Evolutionary conservation across 2,797 vertebrate species (phyloP), one percentile per base, ranked within the genome.

Genomic region (Gadopsis marmoratus): DNA sequence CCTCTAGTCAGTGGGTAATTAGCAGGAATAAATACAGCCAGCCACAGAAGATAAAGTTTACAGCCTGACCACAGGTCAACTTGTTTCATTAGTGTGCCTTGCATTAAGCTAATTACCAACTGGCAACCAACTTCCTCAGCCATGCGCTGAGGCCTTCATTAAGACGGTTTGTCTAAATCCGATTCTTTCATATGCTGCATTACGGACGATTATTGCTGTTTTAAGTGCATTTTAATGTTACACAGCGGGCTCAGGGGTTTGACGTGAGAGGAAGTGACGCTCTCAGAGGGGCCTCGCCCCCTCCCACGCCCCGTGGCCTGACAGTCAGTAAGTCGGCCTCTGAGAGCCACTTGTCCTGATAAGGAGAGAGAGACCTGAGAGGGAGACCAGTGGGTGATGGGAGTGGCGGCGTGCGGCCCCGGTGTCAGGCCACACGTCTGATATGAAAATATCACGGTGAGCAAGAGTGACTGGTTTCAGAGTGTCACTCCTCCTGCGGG

Each of bases 31-130:
- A 89, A 89, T 86, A 90, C 29, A 51, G 78, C 67, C 75, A 79
- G 82, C 69, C 86, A 82, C 71, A 85, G 83, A 89, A 89, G 88
- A 93, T 93, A 92, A 94, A 92, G 87, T 93, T 93, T 91, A 93
- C 82, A 85, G 85, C 85, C 59, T 29, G 77, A 84, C 80, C 82
- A 82, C 82, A 71, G 88, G 88, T 94, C 89, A 87, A 60, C 82
- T 64, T 80, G 85, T 85, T 92, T 89, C 90, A 91, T 90, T 89
- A 71, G 78, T 61, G 85, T 31, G 68, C 69, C 72, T 75, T 86
- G 79, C 92, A 94, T 93, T 89, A 93, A 85, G 85, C 85, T 84
- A 89, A 94, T 94, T 92, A 94, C 73, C 76, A 86, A 61, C 41
- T 47, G 68, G 76, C 79, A 84, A 88, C 90, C 81, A 77, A 84